Conservation (phyloP, 2,888 invertebrate genomes). For the Lissocephala sabroskyi region DNA sequence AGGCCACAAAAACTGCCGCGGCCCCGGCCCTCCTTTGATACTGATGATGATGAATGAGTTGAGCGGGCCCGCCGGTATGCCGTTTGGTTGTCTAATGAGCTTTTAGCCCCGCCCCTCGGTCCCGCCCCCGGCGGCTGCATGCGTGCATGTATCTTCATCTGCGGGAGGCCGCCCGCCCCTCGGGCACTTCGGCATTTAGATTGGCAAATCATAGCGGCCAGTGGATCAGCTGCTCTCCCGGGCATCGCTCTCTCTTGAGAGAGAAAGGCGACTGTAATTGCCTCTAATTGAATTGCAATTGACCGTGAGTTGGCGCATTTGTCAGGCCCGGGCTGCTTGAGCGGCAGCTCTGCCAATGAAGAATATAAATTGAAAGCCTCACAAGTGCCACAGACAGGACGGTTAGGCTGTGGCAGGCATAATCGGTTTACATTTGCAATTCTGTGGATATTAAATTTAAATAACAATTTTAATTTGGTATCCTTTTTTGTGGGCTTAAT, state of each 20-base stretch:
- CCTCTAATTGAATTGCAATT: slow-evolving; percentile 65
- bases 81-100: slow-evolving; percentile 53
- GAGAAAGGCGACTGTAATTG: slow-evolving; percentile 45
- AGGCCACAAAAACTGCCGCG: slow-evolving; percentile 10
- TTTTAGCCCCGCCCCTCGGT: too few species aligned
- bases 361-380: too few species aligned
- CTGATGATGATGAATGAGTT: slow-evolving; percentile 61
- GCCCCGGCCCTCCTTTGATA: slow-evolving; percentile 2
- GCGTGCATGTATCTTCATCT: slow-evolving; percentile 28
- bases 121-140: slow-evolving; percentile 1
- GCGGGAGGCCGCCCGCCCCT: slow-evolving; percentile 1
- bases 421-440: too few species aligned
- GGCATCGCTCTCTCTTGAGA: slow-evolving; percentile 35
- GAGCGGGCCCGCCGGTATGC: slow-evolving; percentile 37
- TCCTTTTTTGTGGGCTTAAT: too few species aligned
- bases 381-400: too few species aligned
- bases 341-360: too few species aligned
- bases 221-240: slow-evolving; percentile 34
- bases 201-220: not conserved
- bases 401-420: too few species aligned
- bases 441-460: too few species aligned
- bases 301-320: slow-evolving; percentile 66
- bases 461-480: too few species aligned
- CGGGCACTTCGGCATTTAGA: too few species aligned
- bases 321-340: slow-evolving; percentile 26